Evolutionary conservation across 2,113 vertebrate genomes (phyloP), one percentile per base, ranked within the genome.

Genomic region (Haemorhous mexicanus): DNA sequence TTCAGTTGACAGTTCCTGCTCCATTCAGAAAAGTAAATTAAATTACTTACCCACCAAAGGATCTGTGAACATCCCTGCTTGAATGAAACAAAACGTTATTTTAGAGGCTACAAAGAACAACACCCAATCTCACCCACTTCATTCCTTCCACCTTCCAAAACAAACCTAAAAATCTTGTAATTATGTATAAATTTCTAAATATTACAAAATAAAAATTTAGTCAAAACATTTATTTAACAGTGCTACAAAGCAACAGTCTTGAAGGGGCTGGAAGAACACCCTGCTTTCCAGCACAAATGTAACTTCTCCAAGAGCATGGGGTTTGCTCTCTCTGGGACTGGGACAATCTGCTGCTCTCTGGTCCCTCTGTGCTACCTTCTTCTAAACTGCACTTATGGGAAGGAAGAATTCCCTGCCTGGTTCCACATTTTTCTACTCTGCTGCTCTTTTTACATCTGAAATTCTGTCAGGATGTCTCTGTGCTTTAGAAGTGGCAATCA

Each of bases 81-180:
- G 63, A 95, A 89, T 43, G 35, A 92, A 96, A 86, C 19, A 95
- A 72, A 85, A 92, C 4, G 17, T 47, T 86, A 30, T 27, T 80
- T 89, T 39, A 92, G 91, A 90, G 20, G 13, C 39, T 47, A 67
- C 28, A 75, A 84, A 69, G 35, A 92, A 37, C 32, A 70, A 77
- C 84, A 56, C 1, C 0, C 8, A 64, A 44, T 15, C 55, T 53
- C 30, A 43, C n/a, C 52, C 23, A 33, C 44, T 72, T 67, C 4
- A 13, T 67, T 68, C 19, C 26, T 27, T 72, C 41, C 21, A 63
- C 53, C 27, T 41, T 56, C 33, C 28, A 76, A 85, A 96, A 27
- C 28, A 20, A 80, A 22, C 39, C 30, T 12, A 4, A 73, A 94
- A 81, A 44, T 53, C 33, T 64, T 64, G 15, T n/a, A 68, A 77